Evolutionary conservation across 2,888 invertebrate genomes (phyloP).

Genomic region (Hedya salicella): DNA sequence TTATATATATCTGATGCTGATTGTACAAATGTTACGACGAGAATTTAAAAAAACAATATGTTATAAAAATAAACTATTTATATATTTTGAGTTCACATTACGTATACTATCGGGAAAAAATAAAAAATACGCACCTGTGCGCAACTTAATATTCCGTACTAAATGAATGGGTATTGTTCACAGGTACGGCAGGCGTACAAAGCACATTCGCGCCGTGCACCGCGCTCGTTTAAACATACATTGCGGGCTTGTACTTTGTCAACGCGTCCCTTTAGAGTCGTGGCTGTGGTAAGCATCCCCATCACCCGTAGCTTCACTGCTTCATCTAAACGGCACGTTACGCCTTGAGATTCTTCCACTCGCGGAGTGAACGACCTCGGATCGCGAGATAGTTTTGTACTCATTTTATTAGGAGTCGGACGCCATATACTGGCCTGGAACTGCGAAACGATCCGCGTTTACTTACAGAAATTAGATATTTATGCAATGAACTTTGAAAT

Average conservation of each 20-base stretch:
- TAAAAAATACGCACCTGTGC: no score
- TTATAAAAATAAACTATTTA: no score
- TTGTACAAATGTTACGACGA: no score
- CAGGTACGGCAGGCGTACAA: slow-evolving; percentile 44
- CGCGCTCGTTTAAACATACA: slow-evolving; percentile 43
- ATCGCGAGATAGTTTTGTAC: slow-evolving; percentile 44
- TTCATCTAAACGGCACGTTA: slow-evolving; percentile 23
- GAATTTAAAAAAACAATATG: no score
- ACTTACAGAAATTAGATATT: slow-evolving; percentile 57
- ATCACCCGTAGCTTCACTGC: slow-evolving; percentile 21
- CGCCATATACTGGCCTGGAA: slow-evolving; percentile 32
- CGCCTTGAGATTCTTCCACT: slow-evolving; percentile 46
- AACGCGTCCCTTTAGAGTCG: slow-evolving; percentile 42
- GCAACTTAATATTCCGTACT: no score
- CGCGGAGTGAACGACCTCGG: slow-evolving; percentile 24
- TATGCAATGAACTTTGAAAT: slow-evolving; percentile 54
- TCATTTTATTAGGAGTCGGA: slow-evolving; percentile 25
- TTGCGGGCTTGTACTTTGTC: slow-evolving; percentile 59
- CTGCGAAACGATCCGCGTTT: slow-evolving; percentile 43
- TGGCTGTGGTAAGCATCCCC: slow-evolving; percentile 50
- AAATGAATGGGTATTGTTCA: slow-evolving; percentile 7
- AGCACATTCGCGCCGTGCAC: slow-evolving; percentile 40
- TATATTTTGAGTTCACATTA: no score
- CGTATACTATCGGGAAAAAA: no score
- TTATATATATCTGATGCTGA: no score